A percentile compares a stretch with the other conserved stretches of the same genome.
phyloP scores from a whole-genome alignment of 2,797 vertebrate species.

The Lemur catta region DNA sequence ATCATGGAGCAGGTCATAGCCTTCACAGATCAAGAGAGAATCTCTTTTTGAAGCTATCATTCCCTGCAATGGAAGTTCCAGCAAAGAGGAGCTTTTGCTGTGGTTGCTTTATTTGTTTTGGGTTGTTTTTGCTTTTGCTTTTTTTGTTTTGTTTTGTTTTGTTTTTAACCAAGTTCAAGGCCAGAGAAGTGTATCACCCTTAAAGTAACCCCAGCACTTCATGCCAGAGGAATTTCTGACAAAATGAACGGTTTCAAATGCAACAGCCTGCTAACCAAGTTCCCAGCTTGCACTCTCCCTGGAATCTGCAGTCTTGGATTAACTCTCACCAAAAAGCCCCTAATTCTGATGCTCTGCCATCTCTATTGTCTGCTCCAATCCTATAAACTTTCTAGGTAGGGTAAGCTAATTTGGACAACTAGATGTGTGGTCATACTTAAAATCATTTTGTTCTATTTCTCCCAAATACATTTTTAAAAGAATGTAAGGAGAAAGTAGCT shows the following conservation, averaged over 20 bases:
- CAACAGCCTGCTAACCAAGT: constrained; percentile 66
- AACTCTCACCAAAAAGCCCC: constrained; percentile 16
- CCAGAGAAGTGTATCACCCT: constrained; percentile 71
- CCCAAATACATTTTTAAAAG: constrained; percentile 8
- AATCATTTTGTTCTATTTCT: constrained; percentile 39
- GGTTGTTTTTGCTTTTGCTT: not conserved
- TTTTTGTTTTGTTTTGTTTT: constrained; percentile 42
- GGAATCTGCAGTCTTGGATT: constrained; percentile 65
- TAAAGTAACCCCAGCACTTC: constrained; percentile 67
- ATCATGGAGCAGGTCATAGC: constrained; percentile 19
- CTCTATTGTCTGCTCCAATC: not conserved
- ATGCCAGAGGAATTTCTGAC: constrained; percentile 78
- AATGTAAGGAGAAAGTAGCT: constrained; percentile 47
- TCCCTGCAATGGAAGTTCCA: constrained; percentile 15
- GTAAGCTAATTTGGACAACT: constrained; percentile 44
- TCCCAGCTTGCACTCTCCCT: constrained; percentile 60
- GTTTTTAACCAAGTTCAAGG: constrained; percentile 58
- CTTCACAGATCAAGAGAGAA: constrained; percentile 34
- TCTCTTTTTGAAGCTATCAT: constrained; percentile 26
- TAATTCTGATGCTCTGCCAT: constrained; percentile 31
- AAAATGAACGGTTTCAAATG: constrained; percentile 77
- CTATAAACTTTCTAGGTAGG: not conserved
- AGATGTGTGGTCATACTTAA: constrained; percentile 45
- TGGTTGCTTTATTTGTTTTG: constrained; percentile 56
- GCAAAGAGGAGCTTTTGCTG: constrained; percentile 37